A percentile compares a stretch with the other conserved stretches of the same genome.
phyloP scores from a whole-genome alignment of 1,140 invertebrate genomes.

The Eufriesea mexicana region DNA sequence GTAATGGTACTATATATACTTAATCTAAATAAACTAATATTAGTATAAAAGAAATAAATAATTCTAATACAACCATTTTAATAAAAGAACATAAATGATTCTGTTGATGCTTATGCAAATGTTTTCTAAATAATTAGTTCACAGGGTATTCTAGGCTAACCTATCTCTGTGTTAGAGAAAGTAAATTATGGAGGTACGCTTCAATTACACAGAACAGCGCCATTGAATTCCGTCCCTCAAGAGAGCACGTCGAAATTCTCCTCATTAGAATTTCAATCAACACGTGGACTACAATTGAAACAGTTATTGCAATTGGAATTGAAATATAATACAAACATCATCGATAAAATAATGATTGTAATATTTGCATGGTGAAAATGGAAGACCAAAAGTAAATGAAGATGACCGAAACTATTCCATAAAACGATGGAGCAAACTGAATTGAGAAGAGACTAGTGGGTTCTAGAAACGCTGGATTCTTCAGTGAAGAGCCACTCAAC shows the following conservation, averaged over 20 bases:
- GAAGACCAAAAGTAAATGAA: neutral
- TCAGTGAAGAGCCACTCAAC: conserved; percentile 48
- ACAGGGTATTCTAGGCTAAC: too few relatives aligned
- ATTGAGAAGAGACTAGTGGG: conserved; percentile 49
- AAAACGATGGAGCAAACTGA: neutral
- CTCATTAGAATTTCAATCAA: conserved; percentile 18
- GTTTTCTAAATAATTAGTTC: neutral
- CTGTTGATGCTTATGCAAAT: neutral
- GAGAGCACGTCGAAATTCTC: neutral
- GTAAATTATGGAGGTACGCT: neutral
- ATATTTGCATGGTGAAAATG: neutral
- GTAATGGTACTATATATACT: too few relatives aligned
- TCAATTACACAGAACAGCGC: conserved; percentile 1
- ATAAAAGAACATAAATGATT: too few relatives aligned
- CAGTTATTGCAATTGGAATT: neutral
- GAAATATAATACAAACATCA: neutral
- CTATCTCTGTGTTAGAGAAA: neutral
- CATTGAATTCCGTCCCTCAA: neutral
- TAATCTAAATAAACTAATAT: too few relatives aligned
- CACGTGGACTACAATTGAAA: neutral
- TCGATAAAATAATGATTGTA: neutral
- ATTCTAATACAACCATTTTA: too few relatives aligned
- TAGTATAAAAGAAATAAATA: too few relatives aligned
- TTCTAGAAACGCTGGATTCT: conserved; percentile 67
- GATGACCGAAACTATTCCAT: neutral